These are phyloP conservation scores for Platycheirus rosarum DNA, from an alignment of 2,888 invertebrate genomes.

Conservation along the genomic window DNA sequence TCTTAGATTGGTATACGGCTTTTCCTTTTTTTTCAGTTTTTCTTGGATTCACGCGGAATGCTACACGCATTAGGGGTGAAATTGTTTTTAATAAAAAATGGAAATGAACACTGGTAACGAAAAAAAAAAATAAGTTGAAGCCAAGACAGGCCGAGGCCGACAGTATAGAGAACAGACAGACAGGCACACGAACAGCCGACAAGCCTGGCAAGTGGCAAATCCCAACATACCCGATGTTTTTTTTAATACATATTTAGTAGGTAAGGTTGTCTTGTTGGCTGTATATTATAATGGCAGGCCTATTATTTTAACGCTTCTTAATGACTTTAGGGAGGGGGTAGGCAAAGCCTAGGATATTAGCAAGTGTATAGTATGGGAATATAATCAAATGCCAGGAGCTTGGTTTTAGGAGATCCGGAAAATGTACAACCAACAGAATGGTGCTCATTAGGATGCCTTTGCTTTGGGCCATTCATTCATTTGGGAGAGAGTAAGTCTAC, in stretches of 20 bases:
- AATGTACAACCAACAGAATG: conserved; percentile 57
- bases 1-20: not conserved
- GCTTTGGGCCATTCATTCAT: conserved; percentile 14
- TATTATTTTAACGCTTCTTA: conserved; percentile 67
- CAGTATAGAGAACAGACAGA: conserved; percentile 14
- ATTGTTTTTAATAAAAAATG: conserved; percentile 71
- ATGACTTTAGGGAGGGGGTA: conserved; percentile 38
- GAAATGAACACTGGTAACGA: conserved; percentile 61
- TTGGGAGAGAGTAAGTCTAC: conserved; percentile 13
- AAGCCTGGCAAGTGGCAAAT: not conserved
- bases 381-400: conserved; percentile 26
- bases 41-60: conserved; percentile 29
- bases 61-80: conserved; percentile 63
- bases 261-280: conserved; percentile 34
- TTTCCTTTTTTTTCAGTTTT: conserved; percentile 11
- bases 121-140: not conserved
- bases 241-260: not conserved
- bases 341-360: conserved; percentile 4
- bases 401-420: conserved; percentile 27
- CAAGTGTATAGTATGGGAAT: not conserved
- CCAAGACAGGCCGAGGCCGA: conserved; percentile 13
- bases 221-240: not conserved
- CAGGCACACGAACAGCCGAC: not conserved
- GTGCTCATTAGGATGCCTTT: conserved; percentile 62
- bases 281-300: conserved; percentile 57